Evolutionary conservation across 2,888 invertebrate species (phyloP).

Genomic region (Halictus ligatus): DNA sequence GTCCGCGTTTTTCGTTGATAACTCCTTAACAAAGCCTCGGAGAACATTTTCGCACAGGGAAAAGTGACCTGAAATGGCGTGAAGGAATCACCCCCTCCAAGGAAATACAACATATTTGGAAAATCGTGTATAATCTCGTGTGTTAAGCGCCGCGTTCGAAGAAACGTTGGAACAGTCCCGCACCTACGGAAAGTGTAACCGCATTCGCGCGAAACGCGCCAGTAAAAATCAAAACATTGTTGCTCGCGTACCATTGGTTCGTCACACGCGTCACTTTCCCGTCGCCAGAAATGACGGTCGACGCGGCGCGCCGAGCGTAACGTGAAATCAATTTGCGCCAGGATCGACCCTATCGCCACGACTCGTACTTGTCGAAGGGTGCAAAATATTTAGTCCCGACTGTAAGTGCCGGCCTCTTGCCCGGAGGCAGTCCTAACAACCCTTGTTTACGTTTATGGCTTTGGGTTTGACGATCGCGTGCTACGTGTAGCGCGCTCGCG

Average conservation of each 20-base stretch:
- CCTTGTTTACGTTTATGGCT: slow-evolving; percentile 84
- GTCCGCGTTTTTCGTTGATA: too few species aligned
- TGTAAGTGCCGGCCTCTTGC: slow-evolving; percentile 76
- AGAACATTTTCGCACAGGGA: too few species aligned
- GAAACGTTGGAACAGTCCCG: neutral
- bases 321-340: slow-evolving; percentile 47
- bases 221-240: neutral
- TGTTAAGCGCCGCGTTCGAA: neutral
- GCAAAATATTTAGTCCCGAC: slow-evolving; percentile 82
- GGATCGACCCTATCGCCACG: slow-evolving; percentile 30
- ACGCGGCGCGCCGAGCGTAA: neutral
- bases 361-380: slow-evolving; percentile 68
- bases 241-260: neutral
- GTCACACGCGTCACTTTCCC: neutral
- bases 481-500: slow-evolving; percentile 49
- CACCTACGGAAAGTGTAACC: neutral
- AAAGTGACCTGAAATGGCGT: too few species aligned
- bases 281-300: neutral
- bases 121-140: too few species aligned
- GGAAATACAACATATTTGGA: too few species aligned
- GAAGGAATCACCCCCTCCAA: too few species aligned
- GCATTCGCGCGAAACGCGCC: neutral
- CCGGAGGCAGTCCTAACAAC: slow-evolving; percentile 79
- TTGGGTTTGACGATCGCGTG: slow-evolving; percentile 82
- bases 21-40: too few species aligned